A percentile compares a stretch with the other conserved stretches of the same genome.
Evolutionary conservation across 2,113 vertebrate species (phyloP).

Genomic region (Steatornis caripensis): DNA sequence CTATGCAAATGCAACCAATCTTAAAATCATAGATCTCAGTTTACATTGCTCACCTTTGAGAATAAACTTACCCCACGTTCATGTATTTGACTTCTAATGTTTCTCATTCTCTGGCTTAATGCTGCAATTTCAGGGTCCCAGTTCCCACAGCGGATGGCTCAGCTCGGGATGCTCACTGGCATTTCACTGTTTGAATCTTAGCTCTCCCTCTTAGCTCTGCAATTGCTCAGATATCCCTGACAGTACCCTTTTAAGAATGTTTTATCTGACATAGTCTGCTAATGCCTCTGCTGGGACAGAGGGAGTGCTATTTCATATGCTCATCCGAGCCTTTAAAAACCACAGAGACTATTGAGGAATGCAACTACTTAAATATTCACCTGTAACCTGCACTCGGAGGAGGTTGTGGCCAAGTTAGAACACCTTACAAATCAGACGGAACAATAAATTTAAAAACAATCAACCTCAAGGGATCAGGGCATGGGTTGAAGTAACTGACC

Average conservation of each 20-base stretch:
- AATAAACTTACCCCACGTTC: background rate
- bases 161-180: background rate
- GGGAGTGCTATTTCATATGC: background rate
- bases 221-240: background rate
- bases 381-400: background rate
- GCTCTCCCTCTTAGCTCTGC: background rate
- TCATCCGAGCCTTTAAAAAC: background rate
- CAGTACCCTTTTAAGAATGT: background rate
- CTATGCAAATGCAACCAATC: background rate
- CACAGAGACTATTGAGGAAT: background rate
- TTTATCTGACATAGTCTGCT: background rate
- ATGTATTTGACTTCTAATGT: background rate
- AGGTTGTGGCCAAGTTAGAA: background rate
- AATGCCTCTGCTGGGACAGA: background rate
- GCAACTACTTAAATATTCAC: background rate
- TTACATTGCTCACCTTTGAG: background rate
- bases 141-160: background rate
- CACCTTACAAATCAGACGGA: background rate
- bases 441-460: background rate
- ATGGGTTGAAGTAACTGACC: background rate
- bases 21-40: background rate
- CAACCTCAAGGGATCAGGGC: background rate
- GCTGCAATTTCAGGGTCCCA: background rate
- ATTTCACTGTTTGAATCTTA: background rate
- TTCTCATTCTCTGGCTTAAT: background rate